These are phyloP conservation scores for Cryptocheilus praepositus DNA, from an alignment of 2,888 invertebrate genomes.

Conservation along the genomic window DNA sequence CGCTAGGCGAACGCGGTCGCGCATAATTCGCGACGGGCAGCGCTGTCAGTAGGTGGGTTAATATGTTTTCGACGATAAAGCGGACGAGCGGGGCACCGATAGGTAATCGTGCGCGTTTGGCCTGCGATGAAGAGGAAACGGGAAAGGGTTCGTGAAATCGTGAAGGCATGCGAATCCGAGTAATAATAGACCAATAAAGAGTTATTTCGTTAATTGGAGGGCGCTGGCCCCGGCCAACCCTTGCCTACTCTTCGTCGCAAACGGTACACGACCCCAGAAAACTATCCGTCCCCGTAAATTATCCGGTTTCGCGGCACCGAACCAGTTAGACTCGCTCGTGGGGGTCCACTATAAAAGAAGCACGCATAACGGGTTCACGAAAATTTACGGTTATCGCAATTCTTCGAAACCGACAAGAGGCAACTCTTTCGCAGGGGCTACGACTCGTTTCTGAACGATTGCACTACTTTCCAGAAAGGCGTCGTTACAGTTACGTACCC, in stretches of 20 bases:
- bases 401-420: constrained; percentile 19
- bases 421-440: constrained; percentile 16
- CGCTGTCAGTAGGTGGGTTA: not conserved
- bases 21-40: not conserved
- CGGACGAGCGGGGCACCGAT: too few species aligned
- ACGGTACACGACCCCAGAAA: constrained; percentile 38
- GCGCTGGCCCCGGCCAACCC: constrained; percentile 48
- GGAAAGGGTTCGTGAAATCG: constrained; percentile 26
- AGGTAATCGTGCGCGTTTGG: too few species aligned
- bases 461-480: too few species aligned
- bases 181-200: constrained; percentile 67
- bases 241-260: constrained; percentile 46
- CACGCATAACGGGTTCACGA: constrained; percentile 53
- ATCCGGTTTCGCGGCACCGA: constrained; percentile 46
- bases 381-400: constrained; percentile 61
- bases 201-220: constrained; percentile 61
- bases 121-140: constrained; percentile 9
- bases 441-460: too few species aligned
- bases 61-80: too few species aligned
- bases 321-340: constrained; percentile 51
- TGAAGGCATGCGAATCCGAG: constrained; percentile 37
- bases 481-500: too few species aligned
- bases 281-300: constrained; percentile 52
- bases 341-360: constrained; percentile 37
- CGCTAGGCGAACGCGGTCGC: not conserved